Conservation (phyloP, 2,888 invertebrate genomes). For the Abrostola triplasia region DNA sequence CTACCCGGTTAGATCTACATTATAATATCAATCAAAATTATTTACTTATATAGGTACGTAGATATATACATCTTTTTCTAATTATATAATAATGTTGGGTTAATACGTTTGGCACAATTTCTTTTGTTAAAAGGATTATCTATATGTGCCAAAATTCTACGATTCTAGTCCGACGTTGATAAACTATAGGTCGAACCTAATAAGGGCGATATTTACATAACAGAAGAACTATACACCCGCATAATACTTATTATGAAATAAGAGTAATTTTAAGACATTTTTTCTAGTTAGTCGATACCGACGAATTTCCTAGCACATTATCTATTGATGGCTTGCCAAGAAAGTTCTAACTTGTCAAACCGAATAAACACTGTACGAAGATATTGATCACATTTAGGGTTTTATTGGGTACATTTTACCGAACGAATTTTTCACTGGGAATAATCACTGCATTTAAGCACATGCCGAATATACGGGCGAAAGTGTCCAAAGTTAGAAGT, state of each 20-base stretch:
- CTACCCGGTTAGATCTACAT: conserved; percentile 27
- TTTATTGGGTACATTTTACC: conserved; percentile 8
- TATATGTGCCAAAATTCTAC: conserved; percentile 60
- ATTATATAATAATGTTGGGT: conserved; percentile 67
- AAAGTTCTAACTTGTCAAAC: conserved; percentile 18
- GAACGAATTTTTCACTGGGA: conserved; percentile 33
- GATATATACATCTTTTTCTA: conserved; percentile 73
- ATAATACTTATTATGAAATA: conserved; percentile 49
- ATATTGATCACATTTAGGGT: conserved; percentile 6
- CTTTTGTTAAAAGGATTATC: conserved; percentile 49
- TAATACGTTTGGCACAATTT: conserved; percentile 71
- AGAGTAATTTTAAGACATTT: conserved; percentile 32
- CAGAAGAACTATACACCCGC: conserved; percentile 56
- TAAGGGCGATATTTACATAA: conserved; percentile 54
- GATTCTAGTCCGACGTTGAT: conserved; percentile 50
- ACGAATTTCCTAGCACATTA: conserved; percentile 31
- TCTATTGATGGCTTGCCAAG: conserved; percentile 7
- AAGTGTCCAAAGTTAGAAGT: conserved; percentile 51
- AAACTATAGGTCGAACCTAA: conserved; percentile 47
- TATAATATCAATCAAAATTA: conserved; percentile 49
- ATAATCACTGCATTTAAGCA: conserved; percentile 34
- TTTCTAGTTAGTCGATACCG: conserved; percentile 30
- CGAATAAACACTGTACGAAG: conserved; percentile 27
- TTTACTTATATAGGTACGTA: conserved; percentile 63
- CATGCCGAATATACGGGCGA: conserved; percentile 49